Evolutionary conservation across 1,140 invertebrate species (phyloP).

Genomic region (Drosophila arawakana): DNA sequence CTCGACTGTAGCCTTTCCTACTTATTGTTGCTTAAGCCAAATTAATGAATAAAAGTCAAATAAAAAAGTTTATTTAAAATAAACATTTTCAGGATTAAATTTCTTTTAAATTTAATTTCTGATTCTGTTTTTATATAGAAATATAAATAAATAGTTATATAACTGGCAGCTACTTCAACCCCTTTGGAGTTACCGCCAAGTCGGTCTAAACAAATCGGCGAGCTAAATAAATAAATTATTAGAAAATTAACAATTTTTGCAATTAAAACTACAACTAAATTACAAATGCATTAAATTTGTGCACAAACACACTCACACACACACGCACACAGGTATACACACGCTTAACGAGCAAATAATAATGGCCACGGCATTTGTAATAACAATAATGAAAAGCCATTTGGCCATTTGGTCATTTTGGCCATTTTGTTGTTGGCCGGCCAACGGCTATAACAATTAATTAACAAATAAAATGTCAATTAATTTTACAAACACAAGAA

Average conservation of each 20-base stretch:
- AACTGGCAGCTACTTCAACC: background rate
- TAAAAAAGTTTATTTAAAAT: no score
- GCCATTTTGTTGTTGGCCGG: slow-evolving; percentile 43
- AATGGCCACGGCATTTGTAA: slow-evolving; percentile 80
- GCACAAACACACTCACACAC: slow-evolving; percentile 25
- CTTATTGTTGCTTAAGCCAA: no score
- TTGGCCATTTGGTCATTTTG: slow-evolving; percentile 66
- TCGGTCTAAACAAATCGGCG: slow-evolving; percentile 15
- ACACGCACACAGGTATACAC: slow-evolving; percentile 11
- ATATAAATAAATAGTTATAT: background rate
- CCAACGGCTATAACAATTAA: slow-evolving; percentile 78
- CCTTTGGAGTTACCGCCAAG: background rate
- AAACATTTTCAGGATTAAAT: no score
- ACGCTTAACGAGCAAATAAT: slow-evolving; percentile 75
- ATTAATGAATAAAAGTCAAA: no score
- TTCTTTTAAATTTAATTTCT: no score
- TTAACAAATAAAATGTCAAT: slow-evolving; percentile 84
- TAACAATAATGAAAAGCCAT: slow-evolving; percentile 83
- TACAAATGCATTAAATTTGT: slow-evolving; percentile 78
- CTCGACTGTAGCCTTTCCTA: no score
- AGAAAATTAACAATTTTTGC: slow-evolving; percentile 79
- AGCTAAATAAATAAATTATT: slow-evolving; percentile 73
- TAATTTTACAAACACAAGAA: slow-evolving; percentile 75
- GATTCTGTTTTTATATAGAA: no score
- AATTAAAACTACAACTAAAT: slow-evolving; percentile 83